These are phyloP conservation scores for Eupelmus urozonus DNA, from an alignment of 2,888 invertebrate genomes.

Conservation along the genomic window DNA sequence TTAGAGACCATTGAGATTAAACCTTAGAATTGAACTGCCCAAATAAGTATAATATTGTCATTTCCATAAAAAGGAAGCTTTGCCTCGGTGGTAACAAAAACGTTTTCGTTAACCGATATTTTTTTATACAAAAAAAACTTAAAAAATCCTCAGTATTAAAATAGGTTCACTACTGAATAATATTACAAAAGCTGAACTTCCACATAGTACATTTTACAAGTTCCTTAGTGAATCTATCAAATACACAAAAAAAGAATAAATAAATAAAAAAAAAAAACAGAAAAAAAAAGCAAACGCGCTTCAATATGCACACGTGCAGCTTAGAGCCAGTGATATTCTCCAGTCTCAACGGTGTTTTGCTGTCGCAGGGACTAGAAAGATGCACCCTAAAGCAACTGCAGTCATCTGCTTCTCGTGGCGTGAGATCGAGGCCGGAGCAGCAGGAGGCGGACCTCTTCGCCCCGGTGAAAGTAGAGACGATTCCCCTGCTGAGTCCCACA, in stretches of 20 bases:
- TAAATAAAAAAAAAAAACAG: constrained; percentile 1
- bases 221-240: constrained; percentile 7
- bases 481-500: constrained; percentile 68
- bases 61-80: background rate
- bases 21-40: too few relatives aligned
- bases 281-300: background rate
- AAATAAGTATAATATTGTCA: too few relatives aligned
- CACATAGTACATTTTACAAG: background rate
- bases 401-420: constrained; percentile 75
- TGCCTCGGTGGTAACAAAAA: constrained; percentile 8
- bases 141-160: background rate
- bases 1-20: too few relatives aligned
- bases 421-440: constrained; percentile 69
- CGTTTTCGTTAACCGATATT: too few relatives aligned
- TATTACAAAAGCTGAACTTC: background rate
- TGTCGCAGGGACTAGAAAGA: constrained; percentile 67
- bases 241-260: background rate
- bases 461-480: constrained; percentile 65
- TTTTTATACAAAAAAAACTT: background rate
- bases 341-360: background rate
- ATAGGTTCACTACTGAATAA: background rate
- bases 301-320: background rate
- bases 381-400: constrained; percentile 70
- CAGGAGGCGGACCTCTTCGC: constrained; percentile 62
- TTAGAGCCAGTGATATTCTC: too few relatives aligned